Base-by-base conservation (phyloP, 2,888 invertebrate species). In the Luperina nickerlii region DNA sequence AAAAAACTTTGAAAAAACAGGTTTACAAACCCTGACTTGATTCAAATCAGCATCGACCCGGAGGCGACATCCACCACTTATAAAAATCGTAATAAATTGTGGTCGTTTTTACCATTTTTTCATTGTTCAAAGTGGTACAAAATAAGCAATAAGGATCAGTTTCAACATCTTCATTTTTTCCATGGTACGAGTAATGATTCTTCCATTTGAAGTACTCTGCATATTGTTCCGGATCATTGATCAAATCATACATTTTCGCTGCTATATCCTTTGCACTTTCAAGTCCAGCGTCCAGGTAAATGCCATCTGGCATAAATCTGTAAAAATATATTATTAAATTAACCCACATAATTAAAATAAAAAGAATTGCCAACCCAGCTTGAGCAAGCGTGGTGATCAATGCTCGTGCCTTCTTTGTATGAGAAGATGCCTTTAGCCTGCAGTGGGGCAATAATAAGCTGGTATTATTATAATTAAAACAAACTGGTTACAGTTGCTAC, bases 221-320 rank as follows among this genome's bases (percentile, higher is more conserved):
- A 83, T 94, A 94, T 66, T 87, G 77, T 20, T 87, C 81, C 4
- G 84, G 85, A 54, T 93, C 81, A 9, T 89, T 82, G 0, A 91
- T 93, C 1, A 93, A 73, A 5, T 88, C 83, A 62, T 84, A 54
- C 85, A 94, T 93, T 67, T 89, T 84, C 60, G 69, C 84, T 7
- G 92, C 92, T 27, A 94, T 78, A 5, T 85, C 72, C 7, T 82
- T 48, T 0, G 86, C 69, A 8, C 72, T 69, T 15, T 90, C 65
- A 7, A 87, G 70, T 45, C 76, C 82, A 1, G 91, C 93, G 77
- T 94, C 85, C 7, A 93, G 84, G 81, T 92, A 94, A 45, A 89
- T 91, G 1, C 90, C 89, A 45, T 92, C 90, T 3, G 93, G 92
- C 88, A 92, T 90, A 75, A 93, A 93, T 77, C 93, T 93, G 76